phyloP scores from a whole-genome alignment of 2,797 vertebrate genomes.

The Micropoecilia bifurca region DNA sequence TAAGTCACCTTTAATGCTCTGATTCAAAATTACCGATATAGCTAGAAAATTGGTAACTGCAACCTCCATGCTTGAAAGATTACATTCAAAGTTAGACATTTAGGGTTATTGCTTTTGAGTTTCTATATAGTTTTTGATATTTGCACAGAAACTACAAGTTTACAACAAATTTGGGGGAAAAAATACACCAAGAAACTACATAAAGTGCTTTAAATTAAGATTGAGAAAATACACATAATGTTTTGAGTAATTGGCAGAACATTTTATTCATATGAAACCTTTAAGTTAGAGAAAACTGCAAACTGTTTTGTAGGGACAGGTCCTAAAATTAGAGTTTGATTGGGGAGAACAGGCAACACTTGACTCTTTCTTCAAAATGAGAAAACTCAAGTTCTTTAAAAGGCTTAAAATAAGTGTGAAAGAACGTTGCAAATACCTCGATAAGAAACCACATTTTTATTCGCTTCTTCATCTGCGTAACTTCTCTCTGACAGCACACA shows the following conservation, averaged over 20 bases:
- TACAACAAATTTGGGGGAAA: background rate
- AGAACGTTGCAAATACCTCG: background rate
- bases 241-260: background rate
- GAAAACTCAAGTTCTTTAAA: background rate
- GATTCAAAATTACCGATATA: too few relatives aligned
- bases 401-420: background rate
- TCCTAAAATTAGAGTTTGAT: too few relatives aligned
- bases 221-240: background rate
- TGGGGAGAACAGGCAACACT: background rate
- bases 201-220: background rate
- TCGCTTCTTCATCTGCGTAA: background rate
- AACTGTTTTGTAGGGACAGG: background rate
- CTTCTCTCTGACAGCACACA: background rate
- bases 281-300: background rate
- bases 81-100: too few relatives aligned
- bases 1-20: too few relatives aligned
- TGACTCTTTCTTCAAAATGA: background rate
- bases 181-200: background rate
- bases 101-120: background rate
- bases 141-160: background rate
- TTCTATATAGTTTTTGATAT: background rate
- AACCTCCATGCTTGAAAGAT: background rate
- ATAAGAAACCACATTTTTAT: background rate
- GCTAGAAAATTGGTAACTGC: background rate
- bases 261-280: background rate